A percentile compares a stretch with the other conserved stretches of the same genome.
Evolutionary conservation across 2,797 vertebrate genomes (phyloP).

Genomic region (Melanotaenia parkinsoni): DNA sequence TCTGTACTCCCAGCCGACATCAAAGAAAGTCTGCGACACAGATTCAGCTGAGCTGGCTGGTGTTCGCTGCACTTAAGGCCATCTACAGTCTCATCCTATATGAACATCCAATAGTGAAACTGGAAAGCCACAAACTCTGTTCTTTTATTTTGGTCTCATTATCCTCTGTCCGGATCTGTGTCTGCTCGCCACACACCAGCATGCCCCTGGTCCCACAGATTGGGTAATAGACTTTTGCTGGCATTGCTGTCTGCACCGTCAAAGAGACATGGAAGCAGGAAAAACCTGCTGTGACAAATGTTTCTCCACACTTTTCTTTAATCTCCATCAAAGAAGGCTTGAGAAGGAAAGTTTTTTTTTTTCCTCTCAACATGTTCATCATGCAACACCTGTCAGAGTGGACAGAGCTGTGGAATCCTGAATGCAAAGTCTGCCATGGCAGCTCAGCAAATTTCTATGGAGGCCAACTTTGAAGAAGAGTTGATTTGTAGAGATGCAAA

Average conservation of each 20-base stretch:
- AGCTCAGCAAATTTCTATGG: slow-evolving; percentile 16
- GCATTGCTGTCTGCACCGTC: slow-evolving; percentile 20
- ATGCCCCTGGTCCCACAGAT: slow-evolving; percentile 30
- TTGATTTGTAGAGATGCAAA: slow-evolving; percentile 35
- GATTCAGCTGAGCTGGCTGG: slow-evolving; percentile 59
- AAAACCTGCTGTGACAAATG: slow-evolving; percentile 49
- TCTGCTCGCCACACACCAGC: slow-evolving; percentile 41
- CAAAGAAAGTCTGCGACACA: slow-evolving; percentile 75
- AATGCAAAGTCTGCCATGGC: slow-evolving; percentile 18
- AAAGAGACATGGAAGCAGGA: slow-evolving; percentile 12
- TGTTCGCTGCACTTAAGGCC: slow-evolving; percentile 51
- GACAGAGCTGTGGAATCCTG: slow-evolving; percentile 39
- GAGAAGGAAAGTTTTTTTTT: slow-evolving; percentile 30
- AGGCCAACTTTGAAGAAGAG: slow-evolving; percentile 46
- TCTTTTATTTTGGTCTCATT: slow-evolving; percentile 57
- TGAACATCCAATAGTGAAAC: slow-evolving; percentile 58
- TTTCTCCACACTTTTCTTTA: slow-evolving; percentile 47
- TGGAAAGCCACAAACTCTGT: slow-evolving; percentile 58
- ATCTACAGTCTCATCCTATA: slow-evolving; percentile 62
- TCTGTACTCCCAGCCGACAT: slow-evolving; percentile 51
- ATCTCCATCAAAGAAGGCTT: slow-evolving; percentile 48
- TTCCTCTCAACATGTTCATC: slow-evolving; percentile 38
- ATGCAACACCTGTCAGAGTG: slow-evolving; percentile 26
- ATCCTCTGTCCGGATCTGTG: slow-evolving; percentile 35
- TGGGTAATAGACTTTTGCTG: slow-evolving; percentile 57